phyloP scores from a whole-genome alignment of 2,888 invertebrate genomes.

The Craniophora ligustri region DNA sequence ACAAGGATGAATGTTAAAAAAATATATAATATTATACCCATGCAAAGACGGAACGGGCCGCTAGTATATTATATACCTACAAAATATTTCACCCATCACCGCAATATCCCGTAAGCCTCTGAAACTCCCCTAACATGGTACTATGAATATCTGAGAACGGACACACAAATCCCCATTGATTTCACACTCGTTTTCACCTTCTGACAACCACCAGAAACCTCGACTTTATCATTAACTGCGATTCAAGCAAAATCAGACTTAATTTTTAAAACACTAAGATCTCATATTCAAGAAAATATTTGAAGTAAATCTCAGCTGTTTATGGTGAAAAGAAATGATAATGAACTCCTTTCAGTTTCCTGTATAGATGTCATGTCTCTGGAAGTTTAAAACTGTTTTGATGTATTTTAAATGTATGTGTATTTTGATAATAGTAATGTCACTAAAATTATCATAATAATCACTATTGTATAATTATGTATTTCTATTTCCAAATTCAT shows the following conservation, averaged over 20 bases:
- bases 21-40: too few species aligned
- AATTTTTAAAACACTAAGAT: background rate
- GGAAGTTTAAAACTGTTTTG: constrained; percentile 58
- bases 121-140: constrained; percentile 27
- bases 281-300: constrained; percentile 3
- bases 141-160: constrained; percentile 41
- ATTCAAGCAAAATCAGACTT: constrained; percentile 23
- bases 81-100: constrained; percentile 2
- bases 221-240: constrained; percentile 50
- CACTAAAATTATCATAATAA: too few species aligned
- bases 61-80: background rate
- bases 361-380: constrained; percentile 60
- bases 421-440: too few species aligned
- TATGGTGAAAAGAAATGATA: constrained; percentile 70
- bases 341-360: constrained; percentile 67
- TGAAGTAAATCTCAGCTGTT: constrained; percentile 64
- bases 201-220: constrained; percentile 42
- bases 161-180: constrained; percentile 52
- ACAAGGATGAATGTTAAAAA: too few species aligned
- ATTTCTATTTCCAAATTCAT: too few species aligned
- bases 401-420: constrained; percentile 52
- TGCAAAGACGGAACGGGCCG: too few species aligned
- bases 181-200: constrained; percentile 43
- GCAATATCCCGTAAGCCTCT: background rate
- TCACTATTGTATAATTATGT: too few species aligned